These are phyloP conservation scores for Pterophyllum scalare DNA, from an alignment of 2,113 vertebrate genomes.

Conservation along the genomic window DNA sequence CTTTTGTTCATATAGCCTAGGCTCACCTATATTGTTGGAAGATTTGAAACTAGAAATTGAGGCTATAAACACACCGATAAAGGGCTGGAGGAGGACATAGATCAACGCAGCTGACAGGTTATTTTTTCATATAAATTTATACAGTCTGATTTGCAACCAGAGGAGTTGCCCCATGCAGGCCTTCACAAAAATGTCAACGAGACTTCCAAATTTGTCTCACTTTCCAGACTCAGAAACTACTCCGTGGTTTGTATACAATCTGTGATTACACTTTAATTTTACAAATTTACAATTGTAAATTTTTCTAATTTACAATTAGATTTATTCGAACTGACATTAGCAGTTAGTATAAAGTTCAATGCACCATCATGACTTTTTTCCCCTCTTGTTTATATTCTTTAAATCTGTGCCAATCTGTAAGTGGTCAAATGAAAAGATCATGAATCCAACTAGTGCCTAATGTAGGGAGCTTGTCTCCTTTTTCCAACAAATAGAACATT, in stretches of 20 bases:
- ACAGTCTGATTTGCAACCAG: not conserved
- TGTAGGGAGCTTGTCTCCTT: no score
- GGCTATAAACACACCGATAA: not conserved
- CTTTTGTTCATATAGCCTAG: not conserved
- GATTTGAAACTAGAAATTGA: not conserved
- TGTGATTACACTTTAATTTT: not conserved
- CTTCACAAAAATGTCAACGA: not conserved
- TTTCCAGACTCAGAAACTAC: no score
- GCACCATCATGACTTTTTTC: no score
- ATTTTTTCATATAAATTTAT: not conserved
- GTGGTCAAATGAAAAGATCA: no score
- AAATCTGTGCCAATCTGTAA: no score
- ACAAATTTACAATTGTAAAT: no score
- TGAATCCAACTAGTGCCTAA: no score
- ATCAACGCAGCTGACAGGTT: not conserved
- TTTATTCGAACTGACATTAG: not conserved
- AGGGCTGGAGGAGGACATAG: not conserved
- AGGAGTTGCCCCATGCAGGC: not conserved
- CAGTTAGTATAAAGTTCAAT: slow-evolving; percentile 1
- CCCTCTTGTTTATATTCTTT: no score
- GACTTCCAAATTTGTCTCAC: not conserved
- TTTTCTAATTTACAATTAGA: no score
- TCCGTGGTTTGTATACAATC: not conserved
- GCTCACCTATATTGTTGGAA: not conserved
- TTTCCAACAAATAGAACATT: not conserved